These are phyloP conservation scores for Leptinotarsa tumamoca DNA, from an alignment of 2,888 invertebrate species.

Conservation along the genomic window DNA sequence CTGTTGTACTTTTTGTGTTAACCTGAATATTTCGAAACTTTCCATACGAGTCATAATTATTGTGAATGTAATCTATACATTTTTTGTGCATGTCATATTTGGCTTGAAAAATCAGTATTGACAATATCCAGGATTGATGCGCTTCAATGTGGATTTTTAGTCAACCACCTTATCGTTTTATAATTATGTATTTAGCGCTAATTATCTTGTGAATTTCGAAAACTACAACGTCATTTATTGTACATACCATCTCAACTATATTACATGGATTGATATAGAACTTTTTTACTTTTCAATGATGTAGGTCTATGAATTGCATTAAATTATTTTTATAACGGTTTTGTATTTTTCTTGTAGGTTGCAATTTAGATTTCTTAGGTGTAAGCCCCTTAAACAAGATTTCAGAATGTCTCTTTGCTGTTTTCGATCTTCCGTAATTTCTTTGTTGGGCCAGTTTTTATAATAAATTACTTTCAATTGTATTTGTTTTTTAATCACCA, in stretches of 20 bases:
- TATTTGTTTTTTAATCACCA: not conserved
- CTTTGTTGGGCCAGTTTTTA: conserved; percentile 13
- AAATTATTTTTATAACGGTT: conserved; percentile 38
- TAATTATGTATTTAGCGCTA: too few species aligned
- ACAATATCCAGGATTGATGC: not conserved
- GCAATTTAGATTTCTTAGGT: not conserved
- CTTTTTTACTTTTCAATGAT: conserved; percentile 36
- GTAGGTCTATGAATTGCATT: conserved; percentile 34
- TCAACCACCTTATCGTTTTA: not conserved
- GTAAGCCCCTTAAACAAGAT: not conserved
- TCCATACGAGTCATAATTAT: too few species aligned
- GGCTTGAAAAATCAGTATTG: not conserved
- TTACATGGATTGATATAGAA: not conserved
- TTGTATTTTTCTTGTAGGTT: conserved; percentile 38
- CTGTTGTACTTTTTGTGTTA: too few species aligned
- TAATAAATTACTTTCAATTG: conserved; percentile 12
- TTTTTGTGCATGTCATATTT: not conserved
- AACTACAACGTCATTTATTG: not conserved
- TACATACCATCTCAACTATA: conserved; percentile 5
- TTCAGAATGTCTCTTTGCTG: not conserved
- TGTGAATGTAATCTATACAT: too few species aligned
- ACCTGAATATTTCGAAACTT: too few species aligned
- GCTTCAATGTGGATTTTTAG: not conserved
- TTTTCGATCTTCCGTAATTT: not conserved
- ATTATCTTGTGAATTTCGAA: not conserved